A percentile compares a stretch with the other conserved stretches of the same genome.
These are phyloP conservation scores for Clarias batrachus DNA, from an alignment of 2,113 vertebrate genomes.

Conservation along the genomic window DNA sequence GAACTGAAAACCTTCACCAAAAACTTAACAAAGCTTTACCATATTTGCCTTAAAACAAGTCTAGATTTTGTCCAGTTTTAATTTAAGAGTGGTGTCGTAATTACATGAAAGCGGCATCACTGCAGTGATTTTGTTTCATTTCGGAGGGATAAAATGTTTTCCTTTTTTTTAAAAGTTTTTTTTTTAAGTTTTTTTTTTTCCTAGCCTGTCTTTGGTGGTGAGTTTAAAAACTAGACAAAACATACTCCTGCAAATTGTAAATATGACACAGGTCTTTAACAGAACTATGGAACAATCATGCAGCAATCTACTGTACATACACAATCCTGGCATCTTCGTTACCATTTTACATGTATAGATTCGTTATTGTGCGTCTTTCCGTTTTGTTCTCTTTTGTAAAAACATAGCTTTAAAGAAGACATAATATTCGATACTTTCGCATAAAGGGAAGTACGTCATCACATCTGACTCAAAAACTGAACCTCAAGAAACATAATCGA, in stretches of 20 bases:
- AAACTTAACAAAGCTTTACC: conserved; percentile 43
- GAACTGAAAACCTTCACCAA: conserved; percentile 39
- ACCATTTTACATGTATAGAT: conserved; percentile 51
- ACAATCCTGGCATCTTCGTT: conserved; percentile 44
- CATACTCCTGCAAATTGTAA: neutral
- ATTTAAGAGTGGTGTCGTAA: neutral
- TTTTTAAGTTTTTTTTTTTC: neutral
- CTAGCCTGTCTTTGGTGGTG: conserved; percentile 56
- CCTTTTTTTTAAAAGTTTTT: neutral
- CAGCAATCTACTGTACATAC: conserved; percentile 62
- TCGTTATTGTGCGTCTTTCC: conserved; percentile 33
- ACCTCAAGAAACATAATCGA: conserved; percentile 60
- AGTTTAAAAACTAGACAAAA: conserved; percentile 29
- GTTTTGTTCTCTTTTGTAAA: conserved; percentile 35
- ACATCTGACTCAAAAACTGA: conserved; percentile 51
- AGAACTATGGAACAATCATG: conserved; percentile 45
- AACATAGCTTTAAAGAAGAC: conserved; percentile 65
- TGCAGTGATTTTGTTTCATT: neutral
- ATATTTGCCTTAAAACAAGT: conserved; percentile 28
- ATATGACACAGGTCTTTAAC: conserved; percentile 23
- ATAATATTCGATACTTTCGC: conserved; percentile 50
- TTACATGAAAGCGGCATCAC: neutral
- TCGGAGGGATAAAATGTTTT: conserved; percentile 5
- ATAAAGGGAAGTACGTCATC: conserved; percentile 58
- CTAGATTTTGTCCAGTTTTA: conserved; percentile 16